Evolutionary conservation across 2,888 invertebrate species (phyloP).

Genomic region (Epirrhoe tristata): DNA sequence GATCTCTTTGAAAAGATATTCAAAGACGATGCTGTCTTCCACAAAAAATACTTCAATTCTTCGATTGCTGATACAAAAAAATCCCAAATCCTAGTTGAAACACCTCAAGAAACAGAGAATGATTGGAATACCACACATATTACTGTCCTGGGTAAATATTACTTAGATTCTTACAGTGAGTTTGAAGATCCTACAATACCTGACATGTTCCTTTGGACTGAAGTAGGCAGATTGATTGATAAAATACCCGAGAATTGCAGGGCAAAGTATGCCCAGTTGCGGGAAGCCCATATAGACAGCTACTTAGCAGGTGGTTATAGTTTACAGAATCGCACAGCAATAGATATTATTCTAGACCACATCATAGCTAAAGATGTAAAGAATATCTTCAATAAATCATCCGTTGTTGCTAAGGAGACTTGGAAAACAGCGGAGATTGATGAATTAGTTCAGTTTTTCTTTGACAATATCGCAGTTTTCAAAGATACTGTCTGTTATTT

Average conservation of each 20-base stretch:
- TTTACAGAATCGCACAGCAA: constrained; percentile 59
- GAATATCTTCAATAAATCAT: constrained; percentile 48
- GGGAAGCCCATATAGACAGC: constrained; percentile 60
- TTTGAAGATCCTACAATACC: constrained; percentile 75
- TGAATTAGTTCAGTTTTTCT: constrained; percentile 68
- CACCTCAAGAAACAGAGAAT: constrained; percentile 17
- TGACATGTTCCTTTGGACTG: constrained; percentile 74
- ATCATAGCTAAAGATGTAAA: constrained; percentile 69
- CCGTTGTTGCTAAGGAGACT: constrained; percentile 36
- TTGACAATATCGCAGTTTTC: constrained; percentile 68
- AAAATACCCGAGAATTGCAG: constrained; percentile 67
- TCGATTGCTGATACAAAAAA: not conserved
- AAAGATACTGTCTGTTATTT: constrained; percentile 72
- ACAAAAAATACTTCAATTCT: constrained; percentile 55
- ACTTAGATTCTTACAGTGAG: constrained; percentile 74
- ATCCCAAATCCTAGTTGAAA: constrained; percentile 2
- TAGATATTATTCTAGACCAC: constrained; percentile 70
- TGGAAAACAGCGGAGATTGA: constrained; percentile 64
- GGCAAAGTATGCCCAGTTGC: constrained; percentile 60
- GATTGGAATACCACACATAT: constrained; percentile 69
- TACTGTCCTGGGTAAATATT: constrained; percentile 73
- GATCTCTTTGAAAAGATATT: constrained; percentile 71
- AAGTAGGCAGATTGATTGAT: constrained; percentile 71
- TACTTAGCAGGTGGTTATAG: constrained; percentile 61
- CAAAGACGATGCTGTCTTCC: constrained; percentile 65